phyloP scores from a whole-genome alignment of 2,888 invertebrate species.

The Brassicogethes aeneus region DNA sequence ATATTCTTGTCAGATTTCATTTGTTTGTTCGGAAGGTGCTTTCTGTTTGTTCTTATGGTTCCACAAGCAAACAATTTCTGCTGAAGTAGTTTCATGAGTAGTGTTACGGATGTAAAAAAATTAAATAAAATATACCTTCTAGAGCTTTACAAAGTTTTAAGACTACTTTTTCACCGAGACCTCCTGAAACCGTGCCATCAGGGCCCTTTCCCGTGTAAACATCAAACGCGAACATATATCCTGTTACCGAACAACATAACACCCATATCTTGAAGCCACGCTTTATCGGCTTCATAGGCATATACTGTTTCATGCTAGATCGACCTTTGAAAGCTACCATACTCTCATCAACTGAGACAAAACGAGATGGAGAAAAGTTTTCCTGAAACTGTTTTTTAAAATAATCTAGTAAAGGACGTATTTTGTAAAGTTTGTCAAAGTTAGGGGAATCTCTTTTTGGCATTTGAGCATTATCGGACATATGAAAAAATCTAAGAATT shows the following conservation, averaged over 20 bases:
- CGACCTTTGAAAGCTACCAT: not conserved
- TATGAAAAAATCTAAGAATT: conserved; percentile 1
- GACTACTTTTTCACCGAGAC: not conserved
- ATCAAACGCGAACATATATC: not conserved
- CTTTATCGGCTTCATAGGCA: too few relatives aligned
- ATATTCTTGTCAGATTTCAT: conserved; percentile 3
- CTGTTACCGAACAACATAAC: not conserved
- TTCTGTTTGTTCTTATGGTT: conserved; percentile 4
- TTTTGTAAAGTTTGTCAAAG: too few relatives aligned
- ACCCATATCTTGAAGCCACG: too few relatives aligned
- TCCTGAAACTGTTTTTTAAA: not conserved
- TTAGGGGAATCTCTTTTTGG: too few relatives aligned
- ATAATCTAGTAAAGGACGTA: too few relatives aligned
- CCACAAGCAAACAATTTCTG: conserved; percentile 6
- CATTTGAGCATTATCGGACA: too few relatives aligned
- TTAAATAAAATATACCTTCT: conserved; percentile 5
- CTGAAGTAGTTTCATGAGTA: conserved; percentile 5
- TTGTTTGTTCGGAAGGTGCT: conserved; percentile 1
- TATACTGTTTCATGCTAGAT: too few relatives aligned
- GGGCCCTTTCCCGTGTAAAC: not conserved
- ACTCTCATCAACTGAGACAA: not conserved
- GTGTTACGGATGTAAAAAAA: conserved; percentile 3
- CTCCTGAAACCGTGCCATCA: not conserved
- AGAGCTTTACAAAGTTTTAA: not conserved
- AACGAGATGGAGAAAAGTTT: not conserved